phyloP scores from a whole-genome alignment of 2,113 vertebrate species.

The Dipodomys stephensi region DNA sequence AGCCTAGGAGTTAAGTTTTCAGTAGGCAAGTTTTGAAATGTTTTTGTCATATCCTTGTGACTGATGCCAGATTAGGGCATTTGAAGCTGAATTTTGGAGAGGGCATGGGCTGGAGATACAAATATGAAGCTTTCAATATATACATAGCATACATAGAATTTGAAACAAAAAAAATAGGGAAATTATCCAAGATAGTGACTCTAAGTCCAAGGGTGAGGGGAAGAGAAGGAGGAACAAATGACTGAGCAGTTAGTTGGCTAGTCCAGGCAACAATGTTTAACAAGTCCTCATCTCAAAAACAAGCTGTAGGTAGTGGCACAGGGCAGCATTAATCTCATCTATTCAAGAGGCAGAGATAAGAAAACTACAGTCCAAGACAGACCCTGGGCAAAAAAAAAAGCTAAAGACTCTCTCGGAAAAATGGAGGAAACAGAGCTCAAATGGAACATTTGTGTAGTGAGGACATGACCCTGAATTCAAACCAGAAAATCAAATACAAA shows the following conservation, averaged over 20 bases:
- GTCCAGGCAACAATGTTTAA: too few species aligned
- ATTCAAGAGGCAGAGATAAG: too few species aligned
- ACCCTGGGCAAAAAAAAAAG: too few species aligned
- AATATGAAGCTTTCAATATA: background rate
- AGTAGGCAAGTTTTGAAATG: background rate
- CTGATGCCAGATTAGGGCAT: background rate
- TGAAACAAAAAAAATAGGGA: background rate
- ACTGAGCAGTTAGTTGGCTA: background rate
- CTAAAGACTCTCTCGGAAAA: too few species aligned
- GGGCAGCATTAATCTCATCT: too few species aligned
- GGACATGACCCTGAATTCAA: too few species aligned
- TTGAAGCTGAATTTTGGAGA: background rate
- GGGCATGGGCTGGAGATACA: background rate
- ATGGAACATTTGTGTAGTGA: too few species aligned
- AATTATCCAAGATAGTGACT: background rate
- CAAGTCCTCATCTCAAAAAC: background rate
- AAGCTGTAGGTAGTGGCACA: background rate
- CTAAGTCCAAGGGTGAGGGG: background rate
- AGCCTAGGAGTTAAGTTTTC: background rate
- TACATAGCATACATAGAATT: background rate
- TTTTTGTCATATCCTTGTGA: background rate
- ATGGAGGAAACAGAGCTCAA: too few species aligned
- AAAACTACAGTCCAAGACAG: too few species aligned
- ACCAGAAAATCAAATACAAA: too few species aligned
- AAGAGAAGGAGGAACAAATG: background rate